Evolutionary conservation across 2,113 vertebrate species (phyloP).

Genomic region (Bubo scandiacus): DNA sequence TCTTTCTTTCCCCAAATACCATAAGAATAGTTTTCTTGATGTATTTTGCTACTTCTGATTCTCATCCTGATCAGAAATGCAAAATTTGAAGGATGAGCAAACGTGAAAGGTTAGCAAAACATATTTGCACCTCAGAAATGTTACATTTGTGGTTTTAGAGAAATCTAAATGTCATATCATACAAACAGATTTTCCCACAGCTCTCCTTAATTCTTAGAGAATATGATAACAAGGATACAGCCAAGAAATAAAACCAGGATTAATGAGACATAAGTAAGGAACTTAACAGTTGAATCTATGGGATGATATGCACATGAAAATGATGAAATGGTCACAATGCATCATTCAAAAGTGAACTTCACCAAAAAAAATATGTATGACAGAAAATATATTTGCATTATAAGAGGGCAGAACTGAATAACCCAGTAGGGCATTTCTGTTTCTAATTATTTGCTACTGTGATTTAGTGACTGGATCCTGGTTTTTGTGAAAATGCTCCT

Average conservation of each 20-base stretch:
- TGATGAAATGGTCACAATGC: not conserved
- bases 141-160: slow-evolving; percentile 23
- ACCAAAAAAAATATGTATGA: not conserved
- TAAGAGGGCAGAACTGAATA: not conserved
- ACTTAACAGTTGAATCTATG: slow-evolving; percentile 31
- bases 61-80: slow-evolving; percentile 4
- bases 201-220: slow-evolving; percentile 38
- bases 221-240: slow-evolving; percentile 28
- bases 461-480: not conserved
- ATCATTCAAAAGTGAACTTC: slow-evolving; percentile 14
- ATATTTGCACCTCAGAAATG: slow-evolving; percentile 42
- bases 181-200: slow-evolving; percentile 51
- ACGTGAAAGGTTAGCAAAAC: slow-evolving; percentile 46
- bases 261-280: slow-evolving; percentile 38
- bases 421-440: not conserved
- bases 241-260: slow-evolving; percentile 23
- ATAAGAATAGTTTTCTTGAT: not conserved
- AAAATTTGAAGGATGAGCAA: slow-evolving; percentile 29
- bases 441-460: slow-evolving; percentile 33
- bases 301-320: not conserved
- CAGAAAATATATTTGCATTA: slow-evolving; percentile 18
- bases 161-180: slow-evolving; percentile 54
- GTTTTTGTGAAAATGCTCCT: not conserved
- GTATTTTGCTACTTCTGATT: slow-evolving; percentile 21
- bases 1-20: not conserved